Evolutionary conservation across 2,797 vertebrate genomes (phyloP).

Genomic region (Emydoidea blandingii): DNA sequence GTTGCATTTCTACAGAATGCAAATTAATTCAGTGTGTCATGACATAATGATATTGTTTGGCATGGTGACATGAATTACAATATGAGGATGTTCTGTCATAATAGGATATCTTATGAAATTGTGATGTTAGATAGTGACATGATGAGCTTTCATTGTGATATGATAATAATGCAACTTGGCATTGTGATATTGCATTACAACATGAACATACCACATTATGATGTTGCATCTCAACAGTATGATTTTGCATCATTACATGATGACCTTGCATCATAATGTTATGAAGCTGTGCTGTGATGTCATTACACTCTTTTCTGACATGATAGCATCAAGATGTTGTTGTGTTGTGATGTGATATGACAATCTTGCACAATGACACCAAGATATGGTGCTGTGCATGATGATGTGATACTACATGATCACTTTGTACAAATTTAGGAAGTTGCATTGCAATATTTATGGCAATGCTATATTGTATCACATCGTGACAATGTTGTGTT

Average conservation of each 20-base stretch:
- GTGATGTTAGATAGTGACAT: fast-evolving
- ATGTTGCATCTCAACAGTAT: fast-evolving
- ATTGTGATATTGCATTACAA: not conserved
- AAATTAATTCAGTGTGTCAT: not conserved
- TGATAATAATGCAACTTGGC: fast-evolving
- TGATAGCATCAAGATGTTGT: not conserved
- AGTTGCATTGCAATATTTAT: not conserved
- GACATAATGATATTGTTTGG: fast-evolving
- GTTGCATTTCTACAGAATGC: not conserved
- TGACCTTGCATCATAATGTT: not conserved
- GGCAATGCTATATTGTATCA: fast-evolving
- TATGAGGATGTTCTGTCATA: fast-evolving
- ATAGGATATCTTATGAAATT: fast-evolving
- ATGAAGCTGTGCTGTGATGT: fast-evolving
- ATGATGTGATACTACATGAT: not conserved
- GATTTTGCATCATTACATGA: not conserved
- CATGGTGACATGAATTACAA: fast-evolving
- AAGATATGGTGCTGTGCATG: fast-evolving
- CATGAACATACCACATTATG: not conserved
- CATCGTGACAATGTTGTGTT: not conserved
- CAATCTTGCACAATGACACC: not conserved
- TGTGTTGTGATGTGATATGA: not conserved
- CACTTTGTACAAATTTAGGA: not conserved
- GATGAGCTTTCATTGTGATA: fast-evolving
- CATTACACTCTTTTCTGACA: not conserved